Conservation (phyloP, 1,140 invertebrate genomes). For the Lerema accius region DNA sequence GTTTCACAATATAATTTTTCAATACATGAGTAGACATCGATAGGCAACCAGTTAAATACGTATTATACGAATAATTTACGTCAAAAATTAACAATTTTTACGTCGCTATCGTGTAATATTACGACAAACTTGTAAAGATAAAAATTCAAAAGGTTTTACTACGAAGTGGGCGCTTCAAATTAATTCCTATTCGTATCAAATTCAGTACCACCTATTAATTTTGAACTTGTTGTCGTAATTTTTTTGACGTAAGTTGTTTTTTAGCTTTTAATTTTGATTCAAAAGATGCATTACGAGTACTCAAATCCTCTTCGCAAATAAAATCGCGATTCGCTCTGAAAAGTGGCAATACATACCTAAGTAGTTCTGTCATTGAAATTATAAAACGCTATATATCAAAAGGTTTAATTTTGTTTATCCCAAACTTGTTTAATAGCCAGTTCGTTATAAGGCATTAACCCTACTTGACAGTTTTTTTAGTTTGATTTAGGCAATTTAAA, state of each 20-base stretch:
- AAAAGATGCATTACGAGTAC: slow-evolving; percentile 6
- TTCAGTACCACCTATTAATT: not conserved
- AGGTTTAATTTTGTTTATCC: not conserved
- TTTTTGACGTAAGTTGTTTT: not conserved
- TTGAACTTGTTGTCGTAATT: not conserved
- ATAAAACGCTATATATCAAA: not conserved
- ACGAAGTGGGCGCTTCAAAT: not conserved
- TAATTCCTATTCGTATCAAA: slow-evolving; percentile 1
- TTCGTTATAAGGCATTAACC: too few species aligned
- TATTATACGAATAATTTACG: not conserved
- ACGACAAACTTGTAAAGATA: not conserved
- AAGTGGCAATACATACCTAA: too few species aligned
- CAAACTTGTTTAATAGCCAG: not conserved
- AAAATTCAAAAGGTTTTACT: not conserved
- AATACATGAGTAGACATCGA: too few species aligned
- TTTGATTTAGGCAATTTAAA: too few species aligned
- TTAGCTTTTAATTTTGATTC: not conserved
- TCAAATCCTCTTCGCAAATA: slow-evolving; percentile 1
- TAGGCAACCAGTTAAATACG: too few species aligned
- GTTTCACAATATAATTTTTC: too few species aligned
- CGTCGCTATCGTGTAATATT: not conserved
- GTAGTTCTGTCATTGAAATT: not conserved
- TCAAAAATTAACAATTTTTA: slow-evolving; percentile 18
- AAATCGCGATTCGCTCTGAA: not conserved
- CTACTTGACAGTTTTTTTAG: too few species aligned